Evolutionary conservation across 2,888 invertebrate genomes (phyloP), one percentile per base, ranked within the genome.

Genomic region (Drosophila mettleri): DNA sequence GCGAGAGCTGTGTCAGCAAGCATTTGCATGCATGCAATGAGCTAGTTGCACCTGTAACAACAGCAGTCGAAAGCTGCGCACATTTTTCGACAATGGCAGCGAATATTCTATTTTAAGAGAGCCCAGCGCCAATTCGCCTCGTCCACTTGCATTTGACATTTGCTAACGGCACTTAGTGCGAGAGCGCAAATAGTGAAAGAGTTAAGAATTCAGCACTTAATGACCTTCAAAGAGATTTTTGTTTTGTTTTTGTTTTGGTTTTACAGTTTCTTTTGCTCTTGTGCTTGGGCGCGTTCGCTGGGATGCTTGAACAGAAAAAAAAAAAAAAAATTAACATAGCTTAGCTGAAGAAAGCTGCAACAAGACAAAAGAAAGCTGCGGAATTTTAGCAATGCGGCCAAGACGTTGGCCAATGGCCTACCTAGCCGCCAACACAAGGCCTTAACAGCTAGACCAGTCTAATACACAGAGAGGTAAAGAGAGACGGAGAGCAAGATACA

Each of bases 311-410:
- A 45, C n/a, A n/a, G n/a, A 9, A 9, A 29, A 41, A 41, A 45
- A 61, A 12, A 16, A 1, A n/a, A 27, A 31, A 54, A 67, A 70
- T 71, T 65, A 67, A 67, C 71, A 71, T 66, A 46, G 57, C 14
- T 46, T 55, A 24, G 70, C 63, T 68, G 71, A 78, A 74, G 75
- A 78, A 78, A 78, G 75, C 75, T 68, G 59, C 64, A 74, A 68
- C 36, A 85, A 71, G 59, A 82, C 78, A 85, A 85, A 82, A 82
- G 86, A 85, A 82, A 82, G 83, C 86, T 86, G 67, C 65, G 86
- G 86, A 86, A 82, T 82, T 80, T 86, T 64, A 82, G 86, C 82
- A 82, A 82, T 82, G 81, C 85, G 81, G 85, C 84, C 79, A 80
- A 65, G 65, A 67, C 72, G 58, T 51, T 73, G 57, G 64, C 63